Conservation (phyloP, 2,797 vertebrate genomes). For the Liasis olivaceus region DNA sequence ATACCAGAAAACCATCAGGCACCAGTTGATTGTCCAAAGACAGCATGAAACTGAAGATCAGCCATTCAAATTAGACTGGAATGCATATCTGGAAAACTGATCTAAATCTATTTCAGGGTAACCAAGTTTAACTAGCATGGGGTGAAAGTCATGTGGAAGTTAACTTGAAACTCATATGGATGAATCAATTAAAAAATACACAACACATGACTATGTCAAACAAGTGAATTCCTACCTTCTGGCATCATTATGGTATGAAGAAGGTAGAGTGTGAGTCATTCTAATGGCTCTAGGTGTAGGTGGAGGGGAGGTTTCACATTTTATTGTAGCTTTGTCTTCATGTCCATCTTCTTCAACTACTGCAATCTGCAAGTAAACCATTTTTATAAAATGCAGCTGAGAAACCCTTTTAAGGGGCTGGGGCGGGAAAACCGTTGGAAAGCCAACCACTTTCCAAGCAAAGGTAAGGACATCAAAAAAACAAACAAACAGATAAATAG, state of each 20-base stretch:
- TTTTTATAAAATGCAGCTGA: conserved; percentile 16
- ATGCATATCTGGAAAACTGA: not conserved
- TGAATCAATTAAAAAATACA: not conserved
- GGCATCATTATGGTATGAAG: conserved; percentile 94
- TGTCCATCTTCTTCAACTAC: conserved; percentile 95
- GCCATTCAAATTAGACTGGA: not conserved
- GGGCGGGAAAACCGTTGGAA: not conserved
- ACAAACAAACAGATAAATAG: not conserved
- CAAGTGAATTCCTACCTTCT: conserved; percentile 78
- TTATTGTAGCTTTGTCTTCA: conserved; percentile 98
- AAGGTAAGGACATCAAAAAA: not conserved
- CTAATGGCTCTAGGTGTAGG: conserved; percentile 91
- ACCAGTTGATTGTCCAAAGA: not conserved
- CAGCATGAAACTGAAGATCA: not conserved
- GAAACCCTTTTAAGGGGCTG: conserved; percentile 23
- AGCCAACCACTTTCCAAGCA: not conserved
- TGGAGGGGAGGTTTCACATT: conserved; percentile 98
- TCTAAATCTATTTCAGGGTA: not conserved
- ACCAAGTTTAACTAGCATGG: not conserved
- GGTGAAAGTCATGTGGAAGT: not conserved
- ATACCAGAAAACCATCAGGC: too few relatives aligned
- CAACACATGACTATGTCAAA: rapidly evolving
- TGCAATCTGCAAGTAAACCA: conserved; percentile 81
- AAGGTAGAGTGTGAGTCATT: conserved; percentile 96
- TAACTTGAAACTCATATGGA: conserved; percentile 6